Conservation (phyloP, 2,888 invertebrate species). For the Rhagonycha lutea region DNA sequence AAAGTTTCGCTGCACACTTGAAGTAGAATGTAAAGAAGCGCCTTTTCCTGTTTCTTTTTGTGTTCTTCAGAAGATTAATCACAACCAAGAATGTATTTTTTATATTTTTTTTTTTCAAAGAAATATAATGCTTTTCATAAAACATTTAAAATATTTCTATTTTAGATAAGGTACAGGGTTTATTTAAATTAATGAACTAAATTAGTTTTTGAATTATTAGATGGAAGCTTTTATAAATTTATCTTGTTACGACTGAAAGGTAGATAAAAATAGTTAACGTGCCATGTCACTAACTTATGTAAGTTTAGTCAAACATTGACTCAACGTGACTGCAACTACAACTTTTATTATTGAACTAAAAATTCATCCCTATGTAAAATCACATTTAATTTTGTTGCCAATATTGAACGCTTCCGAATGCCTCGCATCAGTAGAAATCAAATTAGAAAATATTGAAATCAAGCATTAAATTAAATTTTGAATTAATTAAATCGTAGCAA, state of each 20-base stretch:
- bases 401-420: neutral
- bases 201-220: neutral
- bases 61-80: neutral
- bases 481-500: slow-evolving; percentile 16
- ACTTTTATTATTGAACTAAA: slow-evolving; percentile 4
- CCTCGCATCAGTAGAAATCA: neutral
- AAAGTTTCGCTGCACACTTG: slow-evolving; percentile 4
- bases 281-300: slow-evolving; percentile 10
- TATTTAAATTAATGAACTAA: neutral
- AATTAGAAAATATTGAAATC: slow-evolving; percentile 24
- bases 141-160: neutral
- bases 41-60: slow-evolving; percentile 1
- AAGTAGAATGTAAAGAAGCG: neutral
- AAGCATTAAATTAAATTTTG: slow-evolving; percentile 24
- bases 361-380: neutral
- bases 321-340: slow-evolving; percentile 22
- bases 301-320: slow-evolving; percentile 19
- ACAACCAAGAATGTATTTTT: neutral
- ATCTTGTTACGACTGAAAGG: neutral
- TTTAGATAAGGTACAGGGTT: neutral
- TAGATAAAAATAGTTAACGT: neutral
- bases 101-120: neutral
- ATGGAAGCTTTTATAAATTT: neutral
- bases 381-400: neutral
- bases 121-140: neutral